Percentiles rank a stretch among this genome's conserved stretches.
phyloP scores from a whole-genome alignment of 2,797 vertebrate genomes.

The Danio jaintianensis region DNA sequence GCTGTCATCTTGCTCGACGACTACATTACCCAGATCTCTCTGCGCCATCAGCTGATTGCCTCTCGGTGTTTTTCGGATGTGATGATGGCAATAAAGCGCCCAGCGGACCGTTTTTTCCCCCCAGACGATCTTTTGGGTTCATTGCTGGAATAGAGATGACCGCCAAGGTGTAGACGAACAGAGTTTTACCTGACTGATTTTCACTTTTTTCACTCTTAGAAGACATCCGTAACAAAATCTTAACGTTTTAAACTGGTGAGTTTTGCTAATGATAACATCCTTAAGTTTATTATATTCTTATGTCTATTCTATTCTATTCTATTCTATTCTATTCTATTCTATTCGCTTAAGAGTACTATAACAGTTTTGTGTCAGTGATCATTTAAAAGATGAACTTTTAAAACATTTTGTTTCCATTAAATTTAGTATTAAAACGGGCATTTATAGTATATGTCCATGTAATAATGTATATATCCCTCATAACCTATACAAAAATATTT shows the following conservation, averaged over 20 bases:
- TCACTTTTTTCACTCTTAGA: background rate
- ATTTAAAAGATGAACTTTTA: no score
- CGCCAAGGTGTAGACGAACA: slow-evolving; percentile 38
- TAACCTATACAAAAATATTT: background rate
- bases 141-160: slow-evolving; percentile 36
- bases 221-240: background rate
- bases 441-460: background rate
- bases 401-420: no score
- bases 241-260: slow-evolving; percentile 40
- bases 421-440: background rate
- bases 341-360: background rate
- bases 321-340: slow-evolving; percentile 1
- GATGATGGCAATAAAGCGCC: slow-evolving; percentile 46
- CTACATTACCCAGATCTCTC: slow-evolving; percentile 38
- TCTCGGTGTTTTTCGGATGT: slow-evolving; percentile 38
- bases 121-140: slow-evolving; percentile 33
- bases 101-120: slow-evolving; percentile 29
- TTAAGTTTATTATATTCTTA: background rate
- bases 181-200: slow-evolving; percentile 12
- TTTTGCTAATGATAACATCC: background rate
- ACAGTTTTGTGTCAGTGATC: background rate
- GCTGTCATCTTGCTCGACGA: background rate
- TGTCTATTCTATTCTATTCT: background rate
- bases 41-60: slow-evolving; percentile 19
- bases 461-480: background rate